A percentile compares a stretch with the other conserved stretches of the same genome.
Conservation (phyloP, 2,797 vertebrate species). For the Notolepis coatsorum region DNA sequence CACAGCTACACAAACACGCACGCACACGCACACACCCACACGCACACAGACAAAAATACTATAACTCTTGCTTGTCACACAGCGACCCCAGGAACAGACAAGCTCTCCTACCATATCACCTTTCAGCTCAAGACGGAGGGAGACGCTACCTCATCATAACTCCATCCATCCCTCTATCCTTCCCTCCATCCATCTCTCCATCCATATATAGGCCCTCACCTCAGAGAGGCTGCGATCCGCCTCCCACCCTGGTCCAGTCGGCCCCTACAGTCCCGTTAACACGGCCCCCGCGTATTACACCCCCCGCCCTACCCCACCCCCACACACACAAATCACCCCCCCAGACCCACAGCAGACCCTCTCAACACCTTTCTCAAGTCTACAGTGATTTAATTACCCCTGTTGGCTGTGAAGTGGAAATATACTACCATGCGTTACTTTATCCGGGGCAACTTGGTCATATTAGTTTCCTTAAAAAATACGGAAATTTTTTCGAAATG, state of each 20-base stretch:
- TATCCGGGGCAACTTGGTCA: neutral
- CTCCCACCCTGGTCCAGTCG: slow-evolving; percentile 52
- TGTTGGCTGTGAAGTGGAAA: neutral
- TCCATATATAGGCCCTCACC: slow-evolving; percentile 43
- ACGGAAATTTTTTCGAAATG: slow-evolving; percentile 5
- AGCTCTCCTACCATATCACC: slow-evolving; percentile 51
- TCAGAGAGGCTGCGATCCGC: slow-evolving; percentile 38
- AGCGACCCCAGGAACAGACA: slow-evolving; percentile 41
- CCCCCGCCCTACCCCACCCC: too few species aligned
- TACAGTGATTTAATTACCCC: neutral
- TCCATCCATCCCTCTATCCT: slow-evolving; percentile 31
- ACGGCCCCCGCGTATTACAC: slow-evolving; percentile 15
- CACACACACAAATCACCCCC: too few species aligned
- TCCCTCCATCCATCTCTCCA: slow-evolving; percentile 6
- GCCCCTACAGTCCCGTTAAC: neutral
- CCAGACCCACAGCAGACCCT: neutral
- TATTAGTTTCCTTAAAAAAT: neutral
- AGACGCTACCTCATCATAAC: slow-evolving; percentile 73
- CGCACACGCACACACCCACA: slow-evolving; percentile 1
- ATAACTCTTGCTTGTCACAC: slow-evolving; percentile 42
- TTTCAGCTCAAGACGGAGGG: slow-evolving; percentile 68
- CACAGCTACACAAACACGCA: slow-evolving; percentile 11
- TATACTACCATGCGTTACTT: neutral
- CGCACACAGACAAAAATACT: neutral
- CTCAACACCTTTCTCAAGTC: neutral